Evolutionary conservation across 2,797 vertebrate species (phyloP).

Genomic region (Mallotus villosus): DNA sequence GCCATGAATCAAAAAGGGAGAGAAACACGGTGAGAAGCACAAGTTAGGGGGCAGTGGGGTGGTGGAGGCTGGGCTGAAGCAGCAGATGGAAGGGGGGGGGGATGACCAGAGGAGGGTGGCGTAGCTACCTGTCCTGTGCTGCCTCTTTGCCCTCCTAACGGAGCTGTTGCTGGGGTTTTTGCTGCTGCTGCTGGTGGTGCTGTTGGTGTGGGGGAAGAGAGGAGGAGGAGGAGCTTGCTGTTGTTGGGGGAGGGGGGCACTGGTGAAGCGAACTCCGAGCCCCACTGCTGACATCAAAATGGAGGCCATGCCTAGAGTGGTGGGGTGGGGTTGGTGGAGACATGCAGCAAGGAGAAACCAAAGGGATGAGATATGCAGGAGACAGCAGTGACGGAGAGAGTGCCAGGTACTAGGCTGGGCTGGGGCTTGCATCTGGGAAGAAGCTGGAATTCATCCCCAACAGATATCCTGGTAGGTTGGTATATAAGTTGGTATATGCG

Average conservation of each 20-base stretch:
- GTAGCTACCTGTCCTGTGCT: conserved; percentile 98
- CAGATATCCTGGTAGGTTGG: too few relatives aligned
- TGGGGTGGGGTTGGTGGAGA: conserved; percentile 49
- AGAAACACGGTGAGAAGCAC: too few relatives aligned
- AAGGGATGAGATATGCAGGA: conserved; percentile 63
- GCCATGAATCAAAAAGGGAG: not conserved
- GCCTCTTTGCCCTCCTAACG: conserved; percentile 98
- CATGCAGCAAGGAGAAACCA: conserved; percentile 75
- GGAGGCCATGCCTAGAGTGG: conserved; percentile 95
- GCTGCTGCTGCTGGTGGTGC: conserved; percentile 83
- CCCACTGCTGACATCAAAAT: conserved; percentile 99
- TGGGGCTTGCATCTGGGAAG: not conserved
- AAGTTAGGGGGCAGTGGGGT: too few relatives aligned
- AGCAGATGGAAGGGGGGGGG: not conserved
- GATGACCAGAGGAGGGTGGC: conserved; percentile 27
- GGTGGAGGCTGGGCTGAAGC: not conserved
- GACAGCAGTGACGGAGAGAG: conserved; percentile 11
- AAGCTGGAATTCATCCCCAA: not conserved
- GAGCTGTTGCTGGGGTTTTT: conserved; percentile 87
- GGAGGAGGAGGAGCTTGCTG: conserved; percentile 54
- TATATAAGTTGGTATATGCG: not conserved
- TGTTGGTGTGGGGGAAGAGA: conserved; percentile 71
- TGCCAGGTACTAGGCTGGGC: not conserved
- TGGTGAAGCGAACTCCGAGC: conserved; percentile 94
- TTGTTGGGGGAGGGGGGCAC: conserved; percentile 84